A percentile compares a stretch with the other conserved stretches of the same genome.
phyloP scores from a whole-genome alignment of 2,797 vertebrate species.

The Lerista edwardsae region DNA sequence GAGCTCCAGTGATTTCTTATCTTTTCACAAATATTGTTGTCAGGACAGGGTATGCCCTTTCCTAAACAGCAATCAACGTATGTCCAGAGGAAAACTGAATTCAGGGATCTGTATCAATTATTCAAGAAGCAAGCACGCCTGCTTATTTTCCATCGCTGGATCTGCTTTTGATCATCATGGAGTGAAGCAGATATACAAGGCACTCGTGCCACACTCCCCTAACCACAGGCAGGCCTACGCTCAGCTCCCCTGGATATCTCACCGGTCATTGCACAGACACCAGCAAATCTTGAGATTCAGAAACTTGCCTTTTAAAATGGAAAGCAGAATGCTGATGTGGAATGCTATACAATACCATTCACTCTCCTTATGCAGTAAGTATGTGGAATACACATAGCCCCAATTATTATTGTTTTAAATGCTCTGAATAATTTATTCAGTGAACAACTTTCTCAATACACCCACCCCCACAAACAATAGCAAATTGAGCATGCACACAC shows the following conservation, averaged over 20 bases:
- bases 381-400: neutral
- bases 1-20: neutral
- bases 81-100: neutral
- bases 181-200: neutral
- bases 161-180: neutral
- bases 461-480: neutral
- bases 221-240: neutral
- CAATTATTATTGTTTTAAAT: neutral
- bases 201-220: neutral
- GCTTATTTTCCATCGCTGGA: neutral
- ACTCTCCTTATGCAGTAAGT: neutral
- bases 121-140: neutral
- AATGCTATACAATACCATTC: neutral
- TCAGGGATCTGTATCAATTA: neutral
- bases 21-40: neutral
- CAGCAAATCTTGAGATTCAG: neutral
- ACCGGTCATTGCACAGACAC: neutral
- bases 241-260: neutral
- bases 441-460: conserved; percentile 9
- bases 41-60: neutral
- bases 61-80: neutral
- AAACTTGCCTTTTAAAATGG: neutral
- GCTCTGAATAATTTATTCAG: neutral
- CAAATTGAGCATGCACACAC: conserved; percentile 44
- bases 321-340: neutral